Evolutionary conservation across 2,888 invertebrate genomes (phyloP).

Genomic region (Drosophila multiciliata): DNA sequence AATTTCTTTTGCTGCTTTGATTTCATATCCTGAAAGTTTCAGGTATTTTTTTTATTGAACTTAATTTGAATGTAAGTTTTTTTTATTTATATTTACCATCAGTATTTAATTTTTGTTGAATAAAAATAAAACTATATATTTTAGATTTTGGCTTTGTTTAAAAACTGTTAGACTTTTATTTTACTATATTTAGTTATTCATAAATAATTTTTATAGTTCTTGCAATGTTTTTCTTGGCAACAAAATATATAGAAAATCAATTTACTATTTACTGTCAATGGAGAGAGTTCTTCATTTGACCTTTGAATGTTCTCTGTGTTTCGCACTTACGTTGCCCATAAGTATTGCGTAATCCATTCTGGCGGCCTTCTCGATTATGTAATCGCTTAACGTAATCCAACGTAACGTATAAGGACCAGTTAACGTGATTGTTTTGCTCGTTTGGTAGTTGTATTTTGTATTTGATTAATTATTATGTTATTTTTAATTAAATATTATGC

Average conservation of each 20-base stretch:
- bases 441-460: constrained; percentile 4
- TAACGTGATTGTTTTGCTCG: constrained; percentile 18
- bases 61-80: neutral
- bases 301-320: constrained; percentile 21
- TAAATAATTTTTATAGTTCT: neutral
- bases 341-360: constrained; percentile 71
- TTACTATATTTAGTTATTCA: neutral
- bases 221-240: neutral
- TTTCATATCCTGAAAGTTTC: neutral
- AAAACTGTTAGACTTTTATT: neutral
- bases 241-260: constrained; percentile 23
- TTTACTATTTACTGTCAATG: constrained; percentile 3
- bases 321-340: constrained; percentile 58
- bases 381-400: constrained; percentile 43
- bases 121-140: neutral
- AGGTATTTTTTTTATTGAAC: neutral
- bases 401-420: constrained; percentile 25
- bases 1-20: neutral
- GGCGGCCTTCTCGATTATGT: constrained; percentile 54
- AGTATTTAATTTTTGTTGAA: neutral
- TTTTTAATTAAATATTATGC: constrained; percentile 40
- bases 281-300: constrained; percentile 41
- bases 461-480: constrained; percentile 11
- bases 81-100: neutral
- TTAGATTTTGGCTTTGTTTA: neutral